These are phyloP conservation scores for Phortica okadai DNA, from an alignment of 2,888 invertebrate species.

Conservation along the genomic window DNA sequence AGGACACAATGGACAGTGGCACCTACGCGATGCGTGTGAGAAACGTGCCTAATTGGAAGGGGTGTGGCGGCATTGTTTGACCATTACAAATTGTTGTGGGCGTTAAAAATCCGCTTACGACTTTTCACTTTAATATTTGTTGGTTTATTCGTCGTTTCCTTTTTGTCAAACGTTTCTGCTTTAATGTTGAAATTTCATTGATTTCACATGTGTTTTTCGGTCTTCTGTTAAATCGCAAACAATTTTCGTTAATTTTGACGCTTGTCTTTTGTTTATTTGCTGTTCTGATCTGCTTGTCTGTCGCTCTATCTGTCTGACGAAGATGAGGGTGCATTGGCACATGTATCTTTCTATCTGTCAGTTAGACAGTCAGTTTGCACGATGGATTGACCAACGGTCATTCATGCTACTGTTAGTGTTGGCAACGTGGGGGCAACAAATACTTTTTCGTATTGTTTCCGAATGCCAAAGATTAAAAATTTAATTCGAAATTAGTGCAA, in stretches of 20 bases:
- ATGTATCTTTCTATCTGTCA: neutral
- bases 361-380: constrained; percentile 31
- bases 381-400: constrained; percentile 59
- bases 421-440: neutral
- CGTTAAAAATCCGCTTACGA: constrained; percentile 75
- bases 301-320: neutral
- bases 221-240: constrained; percentile 65
- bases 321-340: constrained; percentile 50
- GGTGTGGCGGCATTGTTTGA: constrained; percentile 51
- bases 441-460: constrained; percentile 50
- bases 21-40: constrained; percentile 39
- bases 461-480: constrained; percentile 64
- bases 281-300: constrained; percentile 32
- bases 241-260: constrained; percentile 69
- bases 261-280: constrained; percentile 54
- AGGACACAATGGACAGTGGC: constrained; percentile 22
- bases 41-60: constrained; percentile 32
- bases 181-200: constrained; percentile 45
- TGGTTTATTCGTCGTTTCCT: neutral
- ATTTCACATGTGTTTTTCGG: constrained; percentile 60
- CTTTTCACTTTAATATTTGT: constrained; percentile 33
- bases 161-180: constrained; percentile 41
- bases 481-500: constrained; percentile 74
- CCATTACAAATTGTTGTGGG: constrained; percentile 77
- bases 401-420: constrained; percentile 49